Evolutionary conservation across 2,797 vertebrate species (phyloP).

Genomic region (Lacerta viridis): DNA sequence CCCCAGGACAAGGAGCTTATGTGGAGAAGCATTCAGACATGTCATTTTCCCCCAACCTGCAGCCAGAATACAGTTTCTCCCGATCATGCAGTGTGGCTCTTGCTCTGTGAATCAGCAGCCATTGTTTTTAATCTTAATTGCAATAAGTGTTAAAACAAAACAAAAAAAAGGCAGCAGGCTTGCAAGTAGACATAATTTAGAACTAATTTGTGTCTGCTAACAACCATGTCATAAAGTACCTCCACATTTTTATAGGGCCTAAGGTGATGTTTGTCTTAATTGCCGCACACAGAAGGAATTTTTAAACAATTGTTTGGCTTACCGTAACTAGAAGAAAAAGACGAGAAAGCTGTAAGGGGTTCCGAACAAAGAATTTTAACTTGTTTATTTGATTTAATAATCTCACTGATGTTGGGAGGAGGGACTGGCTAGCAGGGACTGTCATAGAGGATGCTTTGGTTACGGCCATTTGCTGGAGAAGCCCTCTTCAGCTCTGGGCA

Average conservation of each 20-base stretch:
- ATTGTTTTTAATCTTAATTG: not conserved
- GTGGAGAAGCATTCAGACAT: too few species aligned
- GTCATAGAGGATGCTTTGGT: not conserved
- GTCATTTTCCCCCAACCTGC: too few species aligned
- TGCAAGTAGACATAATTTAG: not conserved
- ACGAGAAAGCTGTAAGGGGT: not conserved
- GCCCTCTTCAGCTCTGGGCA: too few species aligned
- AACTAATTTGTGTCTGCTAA: not conserved
- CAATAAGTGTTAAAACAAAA: not conserved
- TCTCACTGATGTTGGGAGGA: not conserved
- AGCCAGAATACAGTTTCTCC: not conserved
- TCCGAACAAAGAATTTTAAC: not conserved
- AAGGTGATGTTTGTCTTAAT: not conserved
- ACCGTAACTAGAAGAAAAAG: not conserved
- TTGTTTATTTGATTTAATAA: not conserved
- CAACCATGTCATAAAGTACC: not conserved
- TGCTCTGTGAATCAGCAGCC: not conserved
- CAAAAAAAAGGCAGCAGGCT: not conserved
- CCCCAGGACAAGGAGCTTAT: too few species aligned
- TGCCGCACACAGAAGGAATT: not conserved
- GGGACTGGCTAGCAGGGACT: not conserved
- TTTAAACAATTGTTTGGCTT: not conserved
- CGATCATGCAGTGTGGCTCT: too few species aligned
- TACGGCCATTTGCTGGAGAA: too few species aligned
- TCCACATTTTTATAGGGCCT: not conserved